phyloP scores from a whole-genome alignment of 2,797 vertebrate species.

The Cirrhinus mrigala region DNA sequence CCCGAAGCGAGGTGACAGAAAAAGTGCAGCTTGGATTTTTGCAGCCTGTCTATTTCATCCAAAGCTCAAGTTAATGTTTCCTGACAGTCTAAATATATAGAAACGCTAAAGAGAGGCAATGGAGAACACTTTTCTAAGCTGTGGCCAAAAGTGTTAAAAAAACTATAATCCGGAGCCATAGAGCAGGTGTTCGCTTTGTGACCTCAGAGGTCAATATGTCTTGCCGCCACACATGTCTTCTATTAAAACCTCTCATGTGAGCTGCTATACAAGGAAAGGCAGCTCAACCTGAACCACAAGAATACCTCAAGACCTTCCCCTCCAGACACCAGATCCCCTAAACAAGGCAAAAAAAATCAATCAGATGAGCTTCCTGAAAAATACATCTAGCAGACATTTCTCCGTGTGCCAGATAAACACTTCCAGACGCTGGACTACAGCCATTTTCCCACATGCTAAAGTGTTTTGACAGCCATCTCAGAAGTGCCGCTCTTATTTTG shows the following conservation, averaged over 20 bases:
- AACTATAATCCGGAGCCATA: constrained; percentile 35
- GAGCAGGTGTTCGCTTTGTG: constrained; percentile 62
- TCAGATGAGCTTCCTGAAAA: constrained; percentile 82
- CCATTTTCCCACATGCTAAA: constrained; percentile 91
- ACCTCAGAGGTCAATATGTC: constrained; percentile 52
- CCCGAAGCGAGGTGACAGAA: background rate
- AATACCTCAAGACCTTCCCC: constrained; percentile 60
- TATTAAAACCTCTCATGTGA: constrained; percentile 47
- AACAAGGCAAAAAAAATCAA: constrained; percentile 80
- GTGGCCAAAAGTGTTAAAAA: background rate
- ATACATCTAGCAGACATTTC: constrained; percentile 82
- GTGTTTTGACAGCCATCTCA: constrained; percentile 88
- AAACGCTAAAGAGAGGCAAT: background rate
- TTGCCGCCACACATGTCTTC: constrained; percentile 49
- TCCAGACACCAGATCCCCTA: constrained; percentile 63
- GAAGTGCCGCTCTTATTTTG: constrained; percentile 72
- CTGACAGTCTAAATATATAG: background rate
- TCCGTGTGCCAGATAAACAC: constrained; percentile 82
- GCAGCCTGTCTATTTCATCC: constrained; percentile 1
- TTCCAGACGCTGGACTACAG: constrained; percentile 87
- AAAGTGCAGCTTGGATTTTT: background rate
- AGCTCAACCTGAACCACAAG: constrained; percentile 63
- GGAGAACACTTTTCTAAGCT: background rate
- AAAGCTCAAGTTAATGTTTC: constrained; percentile 14
- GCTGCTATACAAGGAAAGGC: constrained; percentile 65